A percentile compares a stretch with the other conserved stretches of the same genome.
These are phyloP conservation scores for Micrasema longulum DNA, from an alignment of 1,140 invertebrate species.

Conservation along the genomic window DNA sequence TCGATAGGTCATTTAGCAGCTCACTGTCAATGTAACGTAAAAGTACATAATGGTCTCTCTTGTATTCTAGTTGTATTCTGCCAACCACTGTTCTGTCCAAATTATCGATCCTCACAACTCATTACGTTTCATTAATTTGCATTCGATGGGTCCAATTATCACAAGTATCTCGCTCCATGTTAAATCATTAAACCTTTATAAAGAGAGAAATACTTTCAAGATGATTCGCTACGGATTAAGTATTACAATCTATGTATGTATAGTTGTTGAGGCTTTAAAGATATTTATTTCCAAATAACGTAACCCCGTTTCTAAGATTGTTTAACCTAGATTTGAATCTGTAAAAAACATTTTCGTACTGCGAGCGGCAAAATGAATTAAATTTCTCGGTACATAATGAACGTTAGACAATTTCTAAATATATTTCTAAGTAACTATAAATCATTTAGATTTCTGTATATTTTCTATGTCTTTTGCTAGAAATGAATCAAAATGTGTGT, in stretches of 20 bases:
- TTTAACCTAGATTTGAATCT: no score
- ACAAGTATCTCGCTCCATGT: conserved; percentile 27
- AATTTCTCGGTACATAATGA: neutral
- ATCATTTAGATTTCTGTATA: conserved; percentile 22
- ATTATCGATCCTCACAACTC: neutral
- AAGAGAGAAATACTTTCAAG: no score
- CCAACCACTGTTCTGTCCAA: no score
- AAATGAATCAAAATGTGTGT: conserved; percentile 6
- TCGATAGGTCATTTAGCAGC: conserved; percentile 17
- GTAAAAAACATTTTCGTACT: no score
- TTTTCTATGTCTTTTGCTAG: conserved; percentile 28
- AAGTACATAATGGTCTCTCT: no score
- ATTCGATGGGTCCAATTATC: conserved; percentile 38
- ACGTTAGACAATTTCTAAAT: conserved; percentile 18
- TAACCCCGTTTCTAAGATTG: no score
- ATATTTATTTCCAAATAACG: conserved; percentile 8
- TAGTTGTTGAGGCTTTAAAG: conserved; percentile 12
- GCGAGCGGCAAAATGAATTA: no score
- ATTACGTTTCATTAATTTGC: conserved; percentile 18
- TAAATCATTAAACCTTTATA: conserved; percentile 4
- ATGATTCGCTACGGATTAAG: neutral
- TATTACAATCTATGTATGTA: conserved; percentile 6
- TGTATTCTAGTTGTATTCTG: no score
- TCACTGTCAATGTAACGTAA: no score
- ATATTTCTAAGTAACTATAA: conserved; percentile 8